Base-by-base conservation (phyloP, 2,888 invertebrate species). In the Lochmaea capreae region DNA sequence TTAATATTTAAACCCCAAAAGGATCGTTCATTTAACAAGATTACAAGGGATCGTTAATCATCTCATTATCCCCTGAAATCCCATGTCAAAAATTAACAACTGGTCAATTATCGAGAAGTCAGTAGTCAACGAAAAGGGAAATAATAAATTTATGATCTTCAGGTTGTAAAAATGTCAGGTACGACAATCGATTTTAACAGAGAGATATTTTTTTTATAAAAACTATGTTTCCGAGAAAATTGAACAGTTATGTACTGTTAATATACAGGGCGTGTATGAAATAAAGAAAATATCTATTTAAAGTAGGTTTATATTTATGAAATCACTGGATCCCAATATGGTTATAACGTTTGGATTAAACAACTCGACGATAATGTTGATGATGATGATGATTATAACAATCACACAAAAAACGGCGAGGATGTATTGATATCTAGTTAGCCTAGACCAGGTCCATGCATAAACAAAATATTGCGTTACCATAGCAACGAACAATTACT, bases 11-110 rank as follows among this genome's bases (percentile, higher is more conserved):
- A 71, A 57, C 52, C 71, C 65, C 65, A 3, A 14, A 33, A 59
- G 71, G 71, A 10, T 68, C 43, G 16, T 68, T 65, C n/a, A 69
- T 72, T 72, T 72, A 75, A 72, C 75, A 58, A 65, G 75, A 67
- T 75, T 69, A 75, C 72, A 66, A 75, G 69, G 65, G 69, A 66
- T 75, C 75, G 68, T 75, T 75, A 75, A 75, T 75, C 75, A 72
- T 71, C 72, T 65, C 65, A 65, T 61, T 65, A 72, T 68, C 52
- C 61, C 22, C 61, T n/a, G 62, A 58, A 72, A 72, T 65, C 75
- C 72, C 72, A 57, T 75, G 75, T 75, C 75, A 72, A 69, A 66
- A 75, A 69, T 73, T 69, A 68, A 75, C 75, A 61, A 69, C 69
- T 66, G 52, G 69, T 65, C 69, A 68, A 75, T 75, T 67, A 75